Conservation (phyloP, 2,888 invertebrate species). For the Eubasilissa splendida region DNA sequence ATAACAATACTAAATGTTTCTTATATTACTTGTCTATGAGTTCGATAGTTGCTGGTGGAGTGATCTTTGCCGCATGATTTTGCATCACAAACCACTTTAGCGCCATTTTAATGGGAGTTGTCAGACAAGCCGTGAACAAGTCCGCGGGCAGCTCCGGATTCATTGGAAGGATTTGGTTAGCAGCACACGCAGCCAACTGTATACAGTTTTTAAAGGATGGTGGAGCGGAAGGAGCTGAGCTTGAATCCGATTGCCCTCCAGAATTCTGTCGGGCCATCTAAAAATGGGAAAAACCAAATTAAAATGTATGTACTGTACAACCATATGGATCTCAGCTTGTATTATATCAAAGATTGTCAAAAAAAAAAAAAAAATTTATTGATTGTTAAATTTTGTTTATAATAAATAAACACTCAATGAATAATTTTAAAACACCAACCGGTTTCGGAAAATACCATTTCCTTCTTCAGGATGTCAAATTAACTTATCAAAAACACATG, state of each 20-base stretch:
- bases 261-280: conserved; percentile 43
- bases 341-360: no score
- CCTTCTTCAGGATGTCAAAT: no score
- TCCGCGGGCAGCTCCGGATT: conserved; percentile 97
- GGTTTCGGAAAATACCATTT: no score
- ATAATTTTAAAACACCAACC: no score
- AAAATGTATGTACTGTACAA: background rate
- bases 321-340: no score
- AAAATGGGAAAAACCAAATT: background rate
- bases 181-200: conserved; percentile 95
- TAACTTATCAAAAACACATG: no score
- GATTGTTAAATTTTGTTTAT: no score
- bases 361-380: no score
- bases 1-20: no score
- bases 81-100: conserved; percentile 95
- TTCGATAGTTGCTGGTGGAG: conserved; percentile 87
- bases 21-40: conserved; percentile 88
- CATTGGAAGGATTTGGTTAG: conserved; percentile 96
- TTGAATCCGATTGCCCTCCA: background rate
- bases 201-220: conserved; percentile 92
- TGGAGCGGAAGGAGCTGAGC: conserved; percentile 59
- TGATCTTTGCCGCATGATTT: conserved; percentile 81
- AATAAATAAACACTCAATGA: no score
- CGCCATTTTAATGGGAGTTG: conserved; percentile 97
- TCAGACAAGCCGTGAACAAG: conserved; percentile 97